phyloP scores from a whole-genome alignment of 2,888 invertebrate genomes.

The Theristus sp. region DNA sequence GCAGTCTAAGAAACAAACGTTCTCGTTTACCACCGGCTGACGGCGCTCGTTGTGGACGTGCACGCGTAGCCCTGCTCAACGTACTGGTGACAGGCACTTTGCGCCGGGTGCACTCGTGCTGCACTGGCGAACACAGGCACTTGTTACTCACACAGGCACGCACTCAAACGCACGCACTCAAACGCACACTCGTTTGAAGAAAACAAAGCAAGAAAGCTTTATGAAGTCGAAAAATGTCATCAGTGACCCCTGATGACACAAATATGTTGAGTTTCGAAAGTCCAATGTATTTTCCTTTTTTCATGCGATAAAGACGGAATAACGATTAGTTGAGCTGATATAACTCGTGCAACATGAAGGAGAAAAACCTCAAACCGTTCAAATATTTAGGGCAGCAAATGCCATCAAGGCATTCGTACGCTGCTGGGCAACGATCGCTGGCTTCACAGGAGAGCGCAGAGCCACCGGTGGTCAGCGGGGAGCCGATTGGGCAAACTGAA shows the following conservation, averaged over 20 bases:
- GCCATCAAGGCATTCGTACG: background rate
- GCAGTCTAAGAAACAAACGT: no score
- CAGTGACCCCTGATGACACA: no score
- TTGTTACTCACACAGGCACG: no score
- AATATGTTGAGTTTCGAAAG: no score
- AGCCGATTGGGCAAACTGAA: background rate
- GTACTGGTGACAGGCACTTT: background rate
- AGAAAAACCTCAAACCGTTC: no score
- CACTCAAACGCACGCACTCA: no score
- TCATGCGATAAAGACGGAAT: background rate
- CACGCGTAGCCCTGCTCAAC: background rate
- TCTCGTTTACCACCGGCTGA: background rate
- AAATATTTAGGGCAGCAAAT: background rate
- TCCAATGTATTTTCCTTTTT: no score
- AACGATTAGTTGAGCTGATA: background rate
- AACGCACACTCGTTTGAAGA: no score
- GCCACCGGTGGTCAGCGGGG: background rate
- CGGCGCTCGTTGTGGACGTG: background rate
- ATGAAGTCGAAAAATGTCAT: no score
- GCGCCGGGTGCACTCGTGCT: background rate
- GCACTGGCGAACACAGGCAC: no score
- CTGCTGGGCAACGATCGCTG: background rate
- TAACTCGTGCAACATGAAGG: no score
- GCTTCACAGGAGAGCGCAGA: background rate
- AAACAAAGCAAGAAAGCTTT: no score